Evolutionary conservation across 2,888 invertebrate species (phyloP).

Genomic region (Microctonus aethiopoides): DNA sequence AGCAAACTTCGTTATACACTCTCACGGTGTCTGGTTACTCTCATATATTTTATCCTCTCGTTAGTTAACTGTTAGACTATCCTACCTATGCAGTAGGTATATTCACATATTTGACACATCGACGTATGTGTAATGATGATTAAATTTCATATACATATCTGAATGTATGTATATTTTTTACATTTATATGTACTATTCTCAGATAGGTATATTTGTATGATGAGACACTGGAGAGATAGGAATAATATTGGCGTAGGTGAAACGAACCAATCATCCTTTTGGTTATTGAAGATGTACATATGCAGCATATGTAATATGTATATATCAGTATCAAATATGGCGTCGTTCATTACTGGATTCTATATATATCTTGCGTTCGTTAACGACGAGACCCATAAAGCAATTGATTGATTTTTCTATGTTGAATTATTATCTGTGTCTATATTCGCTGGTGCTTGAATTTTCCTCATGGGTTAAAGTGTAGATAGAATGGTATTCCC

Average conservation of each 20-base stretch:
- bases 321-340: slow-evolving; percentile 1
- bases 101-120: no score
- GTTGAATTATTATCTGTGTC: neutral
- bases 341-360: slow-evolving; percentile 26
- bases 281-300: neutral
- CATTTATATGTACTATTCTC: neutral
- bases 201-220: neutral
- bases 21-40: slow-evolving; percentile 4
- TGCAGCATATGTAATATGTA: no score
- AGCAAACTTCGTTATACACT: slow-evolving; percentile 48
- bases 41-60: neutral
- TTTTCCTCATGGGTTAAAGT: neutral
- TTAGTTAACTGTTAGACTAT: no score
- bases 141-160: no score
- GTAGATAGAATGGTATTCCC: neutral
- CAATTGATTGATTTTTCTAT: slow-evolving; percentile 24
- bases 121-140: neutral
- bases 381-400: slow-evolving; percentile 20
- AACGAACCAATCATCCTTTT: slow-evolving; percentile 27
- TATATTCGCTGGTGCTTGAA: neutral
- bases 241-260: neutral
- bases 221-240: neutral
- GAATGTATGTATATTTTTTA: neutral
- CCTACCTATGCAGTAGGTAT: no score
- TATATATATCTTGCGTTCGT: slow-evolving; percentile 32